These are phyloP conservation scores for Ptilodon capucinus DNA, from an alignment of 2,888 invertebrate genomes.

Conservation along the genomic window DNA sequence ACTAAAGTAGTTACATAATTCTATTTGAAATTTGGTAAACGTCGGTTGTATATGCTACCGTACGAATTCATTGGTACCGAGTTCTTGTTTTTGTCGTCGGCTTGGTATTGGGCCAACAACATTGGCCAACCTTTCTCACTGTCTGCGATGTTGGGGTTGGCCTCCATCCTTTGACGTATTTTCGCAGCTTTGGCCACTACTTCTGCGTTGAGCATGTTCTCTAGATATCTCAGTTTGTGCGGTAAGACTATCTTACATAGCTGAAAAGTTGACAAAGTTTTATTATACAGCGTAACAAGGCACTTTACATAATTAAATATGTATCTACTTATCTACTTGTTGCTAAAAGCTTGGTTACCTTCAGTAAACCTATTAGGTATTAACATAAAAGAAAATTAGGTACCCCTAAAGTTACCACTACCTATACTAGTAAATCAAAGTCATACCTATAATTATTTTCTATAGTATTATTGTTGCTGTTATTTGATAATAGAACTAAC, in stretches of 20 bases:
- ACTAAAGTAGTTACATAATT: too few species aligned
- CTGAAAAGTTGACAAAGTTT: conserved; percentile 38
- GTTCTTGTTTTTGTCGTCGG: conserved; percentile 45
- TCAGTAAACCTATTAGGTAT: too few species aligned
- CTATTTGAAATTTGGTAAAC: conserved; percentile 40
- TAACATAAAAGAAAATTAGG: too few species aligned
- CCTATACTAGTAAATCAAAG: too few species aligned
- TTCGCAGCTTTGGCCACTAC: conserved; percentile 71
- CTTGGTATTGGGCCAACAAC: conserved; percentile 61
- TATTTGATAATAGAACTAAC: too few species aligned
- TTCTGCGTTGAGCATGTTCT: conserved; percentile 74
- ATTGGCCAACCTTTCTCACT: conserved; percentile 67
- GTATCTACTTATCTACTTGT: too few species aligned
- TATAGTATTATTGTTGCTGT: too few species aligned
- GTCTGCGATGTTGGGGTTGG: conserved; percentile 61
- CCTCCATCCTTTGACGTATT: conserved; percentile 64
- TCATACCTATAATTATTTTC: too few species aligned
- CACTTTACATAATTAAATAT: too few species aligned
- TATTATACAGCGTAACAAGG: too few species aligned
- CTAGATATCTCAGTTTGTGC: conserved; percentile 69
- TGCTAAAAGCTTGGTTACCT: too few species aligned
- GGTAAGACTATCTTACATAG: conserved; percentile 70
- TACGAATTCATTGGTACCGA: conserved; percentile 28
- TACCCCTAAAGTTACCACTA: too few species aligned
- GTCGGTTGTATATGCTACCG: conserved; percentile 44